Percentiles rank a stretch among this genome's conserved stretches.
phyloP scores from a whole-genome alignment of 2,797 vertebrate species.

The Microcaecilia unicolor region DNA sequence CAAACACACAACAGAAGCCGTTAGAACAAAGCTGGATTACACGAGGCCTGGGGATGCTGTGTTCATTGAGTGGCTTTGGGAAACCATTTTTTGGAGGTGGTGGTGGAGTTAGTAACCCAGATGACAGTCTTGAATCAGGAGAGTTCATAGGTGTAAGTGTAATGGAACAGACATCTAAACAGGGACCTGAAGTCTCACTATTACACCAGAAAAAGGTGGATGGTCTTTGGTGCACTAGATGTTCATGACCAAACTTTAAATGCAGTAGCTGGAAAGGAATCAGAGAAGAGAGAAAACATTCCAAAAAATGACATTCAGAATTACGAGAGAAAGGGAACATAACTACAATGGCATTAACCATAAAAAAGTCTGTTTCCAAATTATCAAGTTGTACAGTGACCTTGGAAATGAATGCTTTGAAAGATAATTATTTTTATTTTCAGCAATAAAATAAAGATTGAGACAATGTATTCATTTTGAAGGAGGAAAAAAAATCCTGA shows the following conservation, averaged over 20 bases:
- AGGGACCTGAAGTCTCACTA: slow-evolving; percentile 73
- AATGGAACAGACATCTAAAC: slow-evolving; percentile 83
- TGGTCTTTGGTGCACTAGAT: slow-evolving; percentile 73
- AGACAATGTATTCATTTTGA: too few relatives aligned
- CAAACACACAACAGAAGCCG: slow-evolving; percentile 9
- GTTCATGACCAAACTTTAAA: slow-evolving; percentile 69
- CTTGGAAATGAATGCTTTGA: too few relatives aligned
- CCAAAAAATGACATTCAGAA: too few relatives aligned
- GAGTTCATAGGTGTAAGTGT: slow-evolving; percentile 82
- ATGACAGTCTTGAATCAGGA: slow-evolving; percentile 76
- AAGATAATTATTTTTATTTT: too few relatives aligned
- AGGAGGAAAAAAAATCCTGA: too few relatives aligned
- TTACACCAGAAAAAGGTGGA: slow-evolving; percentile 82
- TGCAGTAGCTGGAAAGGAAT: slow-evolving; percentile 75
- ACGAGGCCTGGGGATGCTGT: slow-evolving; percentile 72
- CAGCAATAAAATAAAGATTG: too few relatives aligned
- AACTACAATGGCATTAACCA: too few relatives aligned
- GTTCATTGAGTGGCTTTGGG: slow-evolving; percentile 62
- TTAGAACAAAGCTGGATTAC: slow-evolving; percentile 56
- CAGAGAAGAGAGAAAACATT: slow-evolving; percentile 57
- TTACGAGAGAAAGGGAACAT: too few relatives aligned
- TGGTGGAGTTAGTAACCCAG: slow-evolving; percentile 69
- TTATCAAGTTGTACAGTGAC: too few relatives aligned
- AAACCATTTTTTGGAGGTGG: slow-evolving; percentile 71
- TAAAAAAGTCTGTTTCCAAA: too few relatives aligned